Base-by-base conservation (phyloP, 2,113 vertebrate genomes). In the Leptodactylus fuscus region DNA sequence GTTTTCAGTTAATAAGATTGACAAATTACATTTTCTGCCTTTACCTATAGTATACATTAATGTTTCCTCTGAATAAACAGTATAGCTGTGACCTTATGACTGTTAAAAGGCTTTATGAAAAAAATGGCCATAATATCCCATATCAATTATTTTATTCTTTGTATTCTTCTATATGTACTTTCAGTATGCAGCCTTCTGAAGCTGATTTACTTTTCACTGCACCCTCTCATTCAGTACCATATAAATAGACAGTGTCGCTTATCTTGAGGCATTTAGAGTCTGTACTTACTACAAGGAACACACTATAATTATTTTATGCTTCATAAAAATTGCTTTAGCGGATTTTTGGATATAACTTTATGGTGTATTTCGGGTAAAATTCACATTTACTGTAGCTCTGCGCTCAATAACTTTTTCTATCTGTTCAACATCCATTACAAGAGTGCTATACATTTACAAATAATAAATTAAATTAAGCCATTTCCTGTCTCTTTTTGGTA, bases 401-500 rank as follows among this genome's bases (percentile, higher is more conserved):
- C 53, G 77, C 77, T 80, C 77, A 62, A 80, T 80, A 80, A 80
- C 36, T 51, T 75, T 27, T 36, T 62, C 51, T 79, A 16, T 41
- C 77, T 80, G 34, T 62, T 60, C 36, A 41, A 80, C 55, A 80
- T 80, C 77, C 77, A 62, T 62, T 80, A 41, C 41, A 62, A 44
- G 20, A 60, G 77, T 62, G 38, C 27, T 32, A 48, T 75, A 55
- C 82, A 75, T 83, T 83, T 74, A 58, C 67, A 74, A 83, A 83
- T 71, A 51, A 51, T 53, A 82, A 74, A 75, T 75, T 53, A 73
- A 32, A 75, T 83, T 74, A 83, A 60, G 71, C 34, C 44, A 83
- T 74, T 75, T 83, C 82, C 70, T 83, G 36, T 60, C 69, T 83
- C 70, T 83, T 58, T 83, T 83, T 83, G 69, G 70, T 75, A 75